Base-by-base conservation (phyloP, 2,797 vertebrate species). In the Oryzias dopingdopingensis region DNA sequence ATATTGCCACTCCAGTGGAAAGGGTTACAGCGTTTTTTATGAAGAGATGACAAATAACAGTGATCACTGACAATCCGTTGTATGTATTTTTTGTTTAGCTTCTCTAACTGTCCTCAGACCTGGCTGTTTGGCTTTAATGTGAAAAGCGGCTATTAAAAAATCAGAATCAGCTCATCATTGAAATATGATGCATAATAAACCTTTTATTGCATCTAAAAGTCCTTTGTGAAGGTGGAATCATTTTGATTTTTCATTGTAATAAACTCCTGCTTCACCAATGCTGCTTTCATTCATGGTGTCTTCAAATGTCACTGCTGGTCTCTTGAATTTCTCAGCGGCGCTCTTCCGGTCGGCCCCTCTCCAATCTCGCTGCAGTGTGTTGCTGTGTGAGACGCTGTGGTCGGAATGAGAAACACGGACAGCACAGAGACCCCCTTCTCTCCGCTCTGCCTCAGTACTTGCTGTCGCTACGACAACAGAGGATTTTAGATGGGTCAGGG, bases 341-440 rank as follows among this genome's bases (percentile, higher is more conserved):
- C 50, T 73, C 46, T 40, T 76, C 65, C 52, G 57, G 64, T 62
- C 62, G 57, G 55, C 66, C 53, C 60, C 22, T 57, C 54, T 80
- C 76, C 62, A 59, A 66, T 62, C 20, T 67, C 52, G 52, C 72
- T 55, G 64, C 74, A 72, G 66, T 74, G 55, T 43, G 65, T 66
- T 54, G 67, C 79, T 67, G 67, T 67, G 77, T 37, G 74, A 80
- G 74, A 64, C 59, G 5, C 71, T 80, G 80, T 71, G 80, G 86
- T 72, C 60, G 6, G 89, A 88, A 89, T 89, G 71, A 86, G 86
- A 88, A 91, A 80, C 86, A 70, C 65, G 44, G 79, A 72, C 68
- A 55, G 75, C 80, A 90, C 88, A 91, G 87, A 90, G 86, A 66
- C 67, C 70, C 85, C 89, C 85, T 89, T 91, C 88, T 90, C 80